Conservation (phyloP, 2,888 invertebrate species). For the Limnephilus rhombicus region DNA sequence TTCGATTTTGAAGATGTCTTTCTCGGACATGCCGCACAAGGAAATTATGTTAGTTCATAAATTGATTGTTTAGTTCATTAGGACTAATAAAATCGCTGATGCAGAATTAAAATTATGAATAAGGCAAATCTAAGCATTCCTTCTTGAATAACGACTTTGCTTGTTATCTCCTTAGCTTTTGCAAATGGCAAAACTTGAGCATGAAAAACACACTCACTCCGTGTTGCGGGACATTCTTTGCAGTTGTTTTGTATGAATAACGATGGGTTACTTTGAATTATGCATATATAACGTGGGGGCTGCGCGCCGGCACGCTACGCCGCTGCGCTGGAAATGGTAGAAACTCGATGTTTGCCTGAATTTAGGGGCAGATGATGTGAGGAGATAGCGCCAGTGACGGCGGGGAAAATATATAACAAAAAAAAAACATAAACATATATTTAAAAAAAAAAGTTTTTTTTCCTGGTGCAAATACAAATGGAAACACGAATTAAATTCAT, state of each 20-base stretch:
- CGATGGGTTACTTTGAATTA: slow-evolving; percentile 59
- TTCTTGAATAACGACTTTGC: slow-evolving; percentile 1
- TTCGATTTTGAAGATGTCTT: too few species aligned
- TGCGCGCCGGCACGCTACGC: slow-evolving; percentile 49
- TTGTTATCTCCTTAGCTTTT: neutral
- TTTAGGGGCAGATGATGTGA: slow-evolving; percentile 35
- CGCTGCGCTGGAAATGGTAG: slow-evolving; percentile 45
- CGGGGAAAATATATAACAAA: neutral
- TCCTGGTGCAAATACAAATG: neutral
- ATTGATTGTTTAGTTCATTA: too few species aligned
- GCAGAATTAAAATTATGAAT: neutral
- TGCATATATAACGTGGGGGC: slow-evolving; percentile 43
- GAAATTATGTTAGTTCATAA: too few species aligned
- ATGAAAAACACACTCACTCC: slow-evolving; percentile 27
- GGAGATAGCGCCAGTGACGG: slow-evolving; percentile 41
- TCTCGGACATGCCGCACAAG: too few species aligned
- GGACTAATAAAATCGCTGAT: neutral
- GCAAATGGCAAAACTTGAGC: slow-evolving; percentile 3
- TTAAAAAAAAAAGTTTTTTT: neutral
- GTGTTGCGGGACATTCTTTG: slow-evolving; percentile 55
- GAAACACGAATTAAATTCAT: neutral
- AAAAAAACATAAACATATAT: neutral
- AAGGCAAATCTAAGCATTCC: neutral
- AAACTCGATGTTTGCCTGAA: slow-evolving; percentile 49
- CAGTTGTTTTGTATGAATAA: slow-evolving; percentile 62